Conservation (phyloP, 2,888 invertebrate genomes). For the Trachelus tabidus region DNA sequence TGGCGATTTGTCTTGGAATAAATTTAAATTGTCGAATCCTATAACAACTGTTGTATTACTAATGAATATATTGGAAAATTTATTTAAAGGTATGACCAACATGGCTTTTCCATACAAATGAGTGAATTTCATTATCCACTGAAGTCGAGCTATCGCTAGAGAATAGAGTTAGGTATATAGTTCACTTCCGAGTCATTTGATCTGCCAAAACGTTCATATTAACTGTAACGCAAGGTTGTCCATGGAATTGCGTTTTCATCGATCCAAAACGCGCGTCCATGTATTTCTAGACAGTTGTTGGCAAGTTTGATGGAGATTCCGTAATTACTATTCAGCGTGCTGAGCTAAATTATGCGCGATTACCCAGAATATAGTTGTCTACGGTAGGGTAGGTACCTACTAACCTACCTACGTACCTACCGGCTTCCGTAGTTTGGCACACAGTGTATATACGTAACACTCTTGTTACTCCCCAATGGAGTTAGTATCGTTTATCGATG, state of each 20-base stretch:
- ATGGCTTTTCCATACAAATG: neutral
- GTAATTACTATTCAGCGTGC: constrained; percentile 21
- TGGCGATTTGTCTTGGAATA: neutral
- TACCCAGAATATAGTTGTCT: constrained; percentile 19
- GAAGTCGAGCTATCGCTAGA: neutral
- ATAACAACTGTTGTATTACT: neutral
- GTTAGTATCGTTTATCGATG: constrained; percentile 16
- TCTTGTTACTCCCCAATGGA: constrained; percentile 8
- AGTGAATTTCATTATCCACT: neutral
- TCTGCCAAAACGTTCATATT: neutral
- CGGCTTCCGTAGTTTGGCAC: constrained; percentile 12
- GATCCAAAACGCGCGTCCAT: neutral
- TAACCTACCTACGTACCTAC: neutral
- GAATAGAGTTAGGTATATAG: neutral
- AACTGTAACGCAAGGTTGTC: neutral
- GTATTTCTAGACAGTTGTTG: constrained; percentile 16
- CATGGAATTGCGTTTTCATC: constrained; percentile 4
- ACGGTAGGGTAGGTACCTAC: neutral
- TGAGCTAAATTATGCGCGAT: constrained; percentile 21
- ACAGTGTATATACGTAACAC: neutral
- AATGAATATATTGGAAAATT: neutral
- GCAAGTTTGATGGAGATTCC: constrained; percentile 24
- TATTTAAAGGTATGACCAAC: neutral
- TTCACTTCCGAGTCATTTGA: neutral
- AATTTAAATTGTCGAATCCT: neutral